Evolutionary conservation across 2,113 vertebrate species (phyloP).

Genomic region (Rhombomys opimus): DNA sequence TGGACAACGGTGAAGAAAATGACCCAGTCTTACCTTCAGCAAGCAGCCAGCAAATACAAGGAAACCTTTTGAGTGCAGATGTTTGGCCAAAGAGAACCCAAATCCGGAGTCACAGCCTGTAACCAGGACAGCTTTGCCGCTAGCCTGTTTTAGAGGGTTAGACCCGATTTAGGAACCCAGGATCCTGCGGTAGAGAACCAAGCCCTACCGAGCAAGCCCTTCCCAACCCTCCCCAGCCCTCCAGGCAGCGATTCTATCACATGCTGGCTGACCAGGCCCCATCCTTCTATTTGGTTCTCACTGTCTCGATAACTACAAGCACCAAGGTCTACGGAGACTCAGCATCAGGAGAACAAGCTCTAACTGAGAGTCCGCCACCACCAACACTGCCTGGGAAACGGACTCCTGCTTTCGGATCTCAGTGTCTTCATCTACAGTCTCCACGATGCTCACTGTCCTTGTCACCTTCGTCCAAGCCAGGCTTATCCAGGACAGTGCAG

Average conservation of each 20-base stretch:
- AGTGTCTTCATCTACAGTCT: background rate
- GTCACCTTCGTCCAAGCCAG: background rate
- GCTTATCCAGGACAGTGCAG: background rate
- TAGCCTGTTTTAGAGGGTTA: constrained; percentile 78
- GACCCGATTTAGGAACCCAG: constrained; percentile 31
- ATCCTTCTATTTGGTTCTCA: background rate
- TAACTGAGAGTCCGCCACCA: background rate
- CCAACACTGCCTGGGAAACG: background rate
- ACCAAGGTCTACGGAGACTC: background rate
- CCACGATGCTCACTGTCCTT: too few species aligned
- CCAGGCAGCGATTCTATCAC: constrained; percentile 68
- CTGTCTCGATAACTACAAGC: background rate
- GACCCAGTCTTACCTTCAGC: constrained; percentile 86
- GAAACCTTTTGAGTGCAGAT: constrained; percentile 88
- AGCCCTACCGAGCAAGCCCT: background rate
- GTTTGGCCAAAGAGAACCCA: constrained; percentile 88
- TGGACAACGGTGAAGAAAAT: background rate
- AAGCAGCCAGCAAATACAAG: constrained; percentile 89
- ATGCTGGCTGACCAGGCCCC: constrained; percentile 45
- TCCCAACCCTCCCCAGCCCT: background rate
- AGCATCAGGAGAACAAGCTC: background rate
- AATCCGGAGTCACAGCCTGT: constrained; percentile 91
- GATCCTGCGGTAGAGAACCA: background rate
- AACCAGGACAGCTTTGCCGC: constrained; percentile 87
- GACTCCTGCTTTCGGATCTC: background rate